These are phyloP conservation scores for Thera obeliscata DNA, from an alignment of 2,888 invertebrate genomes.

Conservation along the genomic window DNA sequence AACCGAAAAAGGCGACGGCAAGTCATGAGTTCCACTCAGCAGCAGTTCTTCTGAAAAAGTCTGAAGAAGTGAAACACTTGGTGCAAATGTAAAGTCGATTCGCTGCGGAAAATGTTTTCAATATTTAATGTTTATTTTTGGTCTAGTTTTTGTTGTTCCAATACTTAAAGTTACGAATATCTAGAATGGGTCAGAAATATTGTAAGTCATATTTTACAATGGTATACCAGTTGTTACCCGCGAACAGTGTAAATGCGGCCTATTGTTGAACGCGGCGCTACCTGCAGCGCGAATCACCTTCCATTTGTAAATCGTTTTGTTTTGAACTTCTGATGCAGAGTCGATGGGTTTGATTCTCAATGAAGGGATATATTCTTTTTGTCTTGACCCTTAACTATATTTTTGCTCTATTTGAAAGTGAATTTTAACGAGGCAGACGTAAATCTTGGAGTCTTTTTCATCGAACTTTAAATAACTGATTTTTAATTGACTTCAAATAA, in stretches of 20 bases:
- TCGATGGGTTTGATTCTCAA: constrained; percentile 6
- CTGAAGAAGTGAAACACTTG: too few relatives aligned
- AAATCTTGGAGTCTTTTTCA: too few relatives aligned
- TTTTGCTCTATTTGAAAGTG: not conserved
- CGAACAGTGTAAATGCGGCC: not conserved
- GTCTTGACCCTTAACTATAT: not conserved
- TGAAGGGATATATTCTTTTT: constrained; percentile 6
- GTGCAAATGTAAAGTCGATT: too few relatives aligned
- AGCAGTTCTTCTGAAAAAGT: too few relatives aligned
- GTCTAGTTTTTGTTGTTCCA: too few relatives aligned
- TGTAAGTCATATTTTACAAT: not conserved
- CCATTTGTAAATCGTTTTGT: constrained; percentile 23
- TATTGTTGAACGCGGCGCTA: constrained; percentile 25
- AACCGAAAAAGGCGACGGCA: too few relatives aligned
- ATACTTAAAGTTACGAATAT: not conserved
- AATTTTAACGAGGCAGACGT: not conserved
- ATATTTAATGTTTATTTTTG: too few relatives aligned
- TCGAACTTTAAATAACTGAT: too few relatives aligned
- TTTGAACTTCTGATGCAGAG: constrained; percentile 3
- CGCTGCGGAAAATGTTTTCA: too few relatives aligned
- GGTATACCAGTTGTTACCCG: not conserved
- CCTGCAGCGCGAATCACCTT: constrained; percentile 27
- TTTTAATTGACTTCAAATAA: too few relatives aligned
- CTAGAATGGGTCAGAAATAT: not conserved
- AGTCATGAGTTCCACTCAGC: too few relatives aligned